phyloP scores from a whole-genome alignment of 2,113 vertebrate species.

The Eidolon helvum region DNA sequence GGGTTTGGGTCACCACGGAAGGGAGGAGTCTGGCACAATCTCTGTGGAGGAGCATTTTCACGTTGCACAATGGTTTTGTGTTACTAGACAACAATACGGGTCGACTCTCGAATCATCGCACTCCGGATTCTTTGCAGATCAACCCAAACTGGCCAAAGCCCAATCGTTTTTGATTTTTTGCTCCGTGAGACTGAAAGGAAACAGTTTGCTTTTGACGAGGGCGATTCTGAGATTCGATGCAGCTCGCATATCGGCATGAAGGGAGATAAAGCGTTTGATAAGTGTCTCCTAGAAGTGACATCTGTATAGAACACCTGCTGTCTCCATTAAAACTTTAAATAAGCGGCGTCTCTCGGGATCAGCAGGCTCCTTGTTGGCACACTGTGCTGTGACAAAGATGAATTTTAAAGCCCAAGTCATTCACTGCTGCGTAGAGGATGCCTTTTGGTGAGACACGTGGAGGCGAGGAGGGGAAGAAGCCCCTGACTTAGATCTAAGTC shows the following conservation, averaged over 20 bases:
- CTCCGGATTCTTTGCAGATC: not conserved
- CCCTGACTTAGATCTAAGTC: not conserved
- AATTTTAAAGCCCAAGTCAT: not conserved
- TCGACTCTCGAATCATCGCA: not conserved
- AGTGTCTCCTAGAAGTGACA: constrained; percentile 9
- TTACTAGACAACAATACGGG: not conserved
- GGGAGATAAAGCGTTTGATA: constrained; percentile 7
- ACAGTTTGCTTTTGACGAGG: not conserved
- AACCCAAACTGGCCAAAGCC: not conserved
- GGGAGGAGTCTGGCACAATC: not conserved
- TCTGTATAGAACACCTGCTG: constrained; percentile 35
- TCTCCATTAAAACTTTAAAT: constrained; percentile 65
- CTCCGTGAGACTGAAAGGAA: constrained; percentile 39
- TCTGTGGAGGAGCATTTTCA: not conserved
- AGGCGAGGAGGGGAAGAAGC: not conserved
- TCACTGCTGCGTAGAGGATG: not conserved
- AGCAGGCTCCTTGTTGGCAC: not conserved
- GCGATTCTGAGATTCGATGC: not conserved
- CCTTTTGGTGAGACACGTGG: not conserved
- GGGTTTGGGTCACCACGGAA: not conserved
- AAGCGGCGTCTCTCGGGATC: not conserved
- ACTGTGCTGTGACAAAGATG: not conserved
- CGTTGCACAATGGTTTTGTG: not conserved
- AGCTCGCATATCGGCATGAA: not conserved
- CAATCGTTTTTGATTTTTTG: constrained; percentile 16